phyloP scores from a whole-genome alignment of 2,797 vertebrate genomes.

The Ptychadena robeensis region DNA sequence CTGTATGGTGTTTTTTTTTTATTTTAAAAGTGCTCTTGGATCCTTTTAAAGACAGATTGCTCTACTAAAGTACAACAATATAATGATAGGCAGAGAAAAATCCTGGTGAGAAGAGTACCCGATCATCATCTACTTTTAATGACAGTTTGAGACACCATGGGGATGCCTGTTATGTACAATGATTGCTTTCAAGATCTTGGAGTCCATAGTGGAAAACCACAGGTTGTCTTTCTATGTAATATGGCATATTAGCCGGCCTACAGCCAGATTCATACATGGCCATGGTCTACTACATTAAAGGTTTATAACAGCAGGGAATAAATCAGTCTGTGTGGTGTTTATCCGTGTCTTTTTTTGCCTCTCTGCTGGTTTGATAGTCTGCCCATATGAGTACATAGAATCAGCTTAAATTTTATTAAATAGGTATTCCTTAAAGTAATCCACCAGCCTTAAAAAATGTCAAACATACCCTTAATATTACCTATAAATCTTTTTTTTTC shows the following conservation, averaged over 20 bases:
- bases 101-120: not conserved
- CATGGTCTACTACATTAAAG: not conserved
- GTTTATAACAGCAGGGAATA: not conserved
- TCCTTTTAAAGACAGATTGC: conserved; percentile 1
- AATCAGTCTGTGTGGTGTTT: not conserved
- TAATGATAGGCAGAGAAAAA: not conserved
- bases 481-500: too few relatives aligned
- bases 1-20: not conserved
- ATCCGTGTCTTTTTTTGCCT: not conserved
- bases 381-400: too few relatives aligned
- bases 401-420: too few relatives aligned
- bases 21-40: not conserved
- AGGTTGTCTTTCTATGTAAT: conserved; percentile 7
- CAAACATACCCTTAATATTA: too few relatives aligned
- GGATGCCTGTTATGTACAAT: not conserved
- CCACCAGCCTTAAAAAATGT: too few relatives aligned
- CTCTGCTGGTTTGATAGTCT: too few relatives aligned
- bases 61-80: not conserved
- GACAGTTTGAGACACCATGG: not conserved
- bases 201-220: conserved; percentile 7
- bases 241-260: conserved; percentile 5
- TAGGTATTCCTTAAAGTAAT: too few relatives aligned
- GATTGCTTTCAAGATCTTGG: conserved; percentile 1
- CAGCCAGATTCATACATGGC: not conserved
- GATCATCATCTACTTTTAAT: conserved; percentile 17